phyloP scores from a whole-genome alignment of 2,888 invertebrate species.

The Oeneis ivallda region DNA sequence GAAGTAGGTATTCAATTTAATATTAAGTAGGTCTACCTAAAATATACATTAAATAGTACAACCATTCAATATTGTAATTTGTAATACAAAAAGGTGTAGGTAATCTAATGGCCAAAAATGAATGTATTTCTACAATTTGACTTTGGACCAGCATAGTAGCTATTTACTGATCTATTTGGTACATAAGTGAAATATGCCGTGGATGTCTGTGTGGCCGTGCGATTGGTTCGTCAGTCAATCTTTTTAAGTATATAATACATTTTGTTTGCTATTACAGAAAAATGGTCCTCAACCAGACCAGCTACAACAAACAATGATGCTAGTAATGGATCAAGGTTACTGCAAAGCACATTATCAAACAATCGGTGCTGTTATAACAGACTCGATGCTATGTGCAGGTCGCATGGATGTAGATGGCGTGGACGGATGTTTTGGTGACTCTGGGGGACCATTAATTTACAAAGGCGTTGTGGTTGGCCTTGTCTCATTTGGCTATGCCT shows the following conservation, averaged over 20 bases:
- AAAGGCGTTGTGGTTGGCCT: conserved; percentile 70
- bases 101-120: no score
- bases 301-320: conserved; percentile 60
- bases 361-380: conserved; percentile 61
- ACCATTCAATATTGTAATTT: no score
- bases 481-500: conserved; percentile 72
- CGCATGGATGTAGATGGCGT: conserved; percentile 62
- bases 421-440: conserved; percentile 74
- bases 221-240: no score
- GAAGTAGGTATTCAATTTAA: conserved; percentile 57
- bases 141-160: no score
- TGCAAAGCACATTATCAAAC: conserved; percentile 61
- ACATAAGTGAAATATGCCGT: no score
- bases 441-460: conserved; percentile 71
- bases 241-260: background rate
- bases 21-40: no score
- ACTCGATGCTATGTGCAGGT: conserved; percentile 73
- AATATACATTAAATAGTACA: no score
- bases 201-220: no score
- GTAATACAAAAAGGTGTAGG: no score
- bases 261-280: conserved; percentile 47
- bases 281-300: conserved; percentile 66
- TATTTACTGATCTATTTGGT: no score
- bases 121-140: no score
- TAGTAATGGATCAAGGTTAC: conserved; percentile 56